A percentile compares a stretch with the other conserved stretches of the same genome.
Evolutionary conservation across 2,888 invertebrate species (phyloP).

Genomic region (Cotesia congregata): DNA sequence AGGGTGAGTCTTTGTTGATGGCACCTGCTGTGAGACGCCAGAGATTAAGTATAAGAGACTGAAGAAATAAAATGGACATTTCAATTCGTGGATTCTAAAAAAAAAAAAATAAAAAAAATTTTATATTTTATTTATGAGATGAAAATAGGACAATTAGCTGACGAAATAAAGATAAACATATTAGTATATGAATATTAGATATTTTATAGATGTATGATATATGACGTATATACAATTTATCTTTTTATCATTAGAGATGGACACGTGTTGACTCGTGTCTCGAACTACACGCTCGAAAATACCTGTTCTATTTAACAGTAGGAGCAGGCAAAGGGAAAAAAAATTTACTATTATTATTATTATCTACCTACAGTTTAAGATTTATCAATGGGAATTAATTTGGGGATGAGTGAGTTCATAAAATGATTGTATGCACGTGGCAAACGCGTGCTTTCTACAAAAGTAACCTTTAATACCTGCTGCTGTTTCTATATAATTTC

Average conservation of each 20-base stretch:
- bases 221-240: not conserved
- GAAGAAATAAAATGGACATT: conserved; percentile 52
- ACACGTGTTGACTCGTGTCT: conserved; percentile 27
- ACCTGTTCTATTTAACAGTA: conserved; percentile 21
- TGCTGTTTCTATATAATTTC: not conserved
- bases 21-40: conserved; percentile 67
- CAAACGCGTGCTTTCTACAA: conserved; percentile 8
- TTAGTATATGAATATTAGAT: too few species aligned
- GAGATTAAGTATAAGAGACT: conserved; percentile 52
- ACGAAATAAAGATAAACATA: too few species aligned
- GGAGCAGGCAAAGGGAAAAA: not conserved
- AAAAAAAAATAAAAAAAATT: too few species aligned
- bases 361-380: conserved; percentile 58
- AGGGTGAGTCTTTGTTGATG: conserved; percentile 68
- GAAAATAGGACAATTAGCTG: too few species aligned
- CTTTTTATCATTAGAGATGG: not conserved
- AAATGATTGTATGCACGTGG: conserved; percentile 6
- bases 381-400: conserved; percentile 11
- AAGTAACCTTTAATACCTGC: not conserved
- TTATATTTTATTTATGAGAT: too few species aligned
- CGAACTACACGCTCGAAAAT: conserved; percentile 15
- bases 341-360: too few species aligned
- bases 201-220: not conserved
- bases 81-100: conserved; percentile 42
- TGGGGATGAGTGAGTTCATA: not conserved